A percentile compares a stretch with the other conserved stretches of the same genome.
These are phyloP conservation scores for Morinoia aosen DNA, from an alignment of 2,888 invertebrate species.

Conservation along the genomic window DNA sequence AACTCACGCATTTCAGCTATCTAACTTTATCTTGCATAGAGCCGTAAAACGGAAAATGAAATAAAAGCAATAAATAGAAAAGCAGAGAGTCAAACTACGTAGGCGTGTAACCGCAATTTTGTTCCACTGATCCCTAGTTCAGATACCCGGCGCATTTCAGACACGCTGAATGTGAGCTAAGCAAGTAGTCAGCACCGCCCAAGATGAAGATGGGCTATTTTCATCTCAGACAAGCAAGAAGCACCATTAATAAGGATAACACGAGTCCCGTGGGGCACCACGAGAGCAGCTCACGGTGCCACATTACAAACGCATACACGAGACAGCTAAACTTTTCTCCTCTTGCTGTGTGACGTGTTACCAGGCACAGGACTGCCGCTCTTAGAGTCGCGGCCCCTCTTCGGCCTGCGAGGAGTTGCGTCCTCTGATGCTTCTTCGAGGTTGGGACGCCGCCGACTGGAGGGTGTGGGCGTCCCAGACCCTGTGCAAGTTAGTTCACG, in stretches of 20 bases:
- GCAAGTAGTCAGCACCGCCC: not conserved
- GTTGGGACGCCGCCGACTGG: not conserved
- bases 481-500: not conserved
- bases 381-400: slow-evolving; percentile 26
- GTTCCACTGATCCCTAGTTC: not conserved
- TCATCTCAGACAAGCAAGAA: not conserved
- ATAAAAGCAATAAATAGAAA: not conserved
- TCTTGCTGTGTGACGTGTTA: slow-evolving; percentile 19
- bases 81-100: not conserved
- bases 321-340: slow-evolving; percentile 23
- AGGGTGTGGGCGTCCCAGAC: slow-evolving; percentile 1
- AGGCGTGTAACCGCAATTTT: too few species aligned
- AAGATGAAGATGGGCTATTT: not conserved
- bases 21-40: not conserved
- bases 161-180: not conserved
- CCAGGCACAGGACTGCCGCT: slow-evolving; percentile 33
- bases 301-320: not conserved
- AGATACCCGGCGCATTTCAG: not conserved
- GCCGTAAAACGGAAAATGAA: not conserved
- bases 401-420: not conserved
- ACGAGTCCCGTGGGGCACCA: not conserved
- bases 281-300: not conserved
- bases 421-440: not conserved
- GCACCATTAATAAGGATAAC: not conserved
- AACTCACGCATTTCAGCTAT: not conserved